Percentiles rank a stretch among this genome's conserved stretches.
These are phyloP conservation scores for Parapsyche elsis DNA, from an alignment of 1,140 invertebrate genomes.

Conservation along the genomic window DNA sequence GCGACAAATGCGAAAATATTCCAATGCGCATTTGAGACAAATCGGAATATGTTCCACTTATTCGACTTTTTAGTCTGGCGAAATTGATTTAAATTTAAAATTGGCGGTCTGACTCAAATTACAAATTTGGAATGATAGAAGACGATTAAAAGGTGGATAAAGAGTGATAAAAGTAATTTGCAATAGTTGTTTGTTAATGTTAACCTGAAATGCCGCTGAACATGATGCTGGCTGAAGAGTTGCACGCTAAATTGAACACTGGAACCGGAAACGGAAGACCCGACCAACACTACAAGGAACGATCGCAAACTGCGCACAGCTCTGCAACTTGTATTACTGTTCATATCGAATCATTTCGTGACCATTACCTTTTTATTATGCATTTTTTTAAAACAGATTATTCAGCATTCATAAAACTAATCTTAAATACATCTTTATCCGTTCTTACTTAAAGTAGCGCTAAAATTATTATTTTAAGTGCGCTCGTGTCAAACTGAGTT, in stretches of 20 bases:
- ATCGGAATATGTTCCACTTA: no score
- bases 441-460: no score
- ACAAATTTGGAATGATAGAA: background rate
- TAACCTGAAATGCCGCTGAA: constrained; percentile 52
- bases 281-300: background rate
- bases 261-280: background rate
- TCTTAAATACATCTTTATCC: no score
- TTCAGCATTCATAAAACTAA: no score
- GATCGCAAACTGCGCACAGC: background rate
- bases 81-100: background rate
- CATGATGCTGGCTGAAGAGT: constrained; percentile 37
- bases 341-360: background rate
- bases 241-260: background rate
- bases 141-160: background rate
- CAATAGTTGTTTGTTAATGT: background rate
- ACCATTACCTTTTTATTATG: background rate
- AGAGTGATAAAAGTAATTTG: background rate
- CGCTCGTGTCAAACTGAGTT: no score
- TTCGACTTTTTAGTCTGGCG: background rate
- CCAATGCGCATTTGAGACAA: no score
- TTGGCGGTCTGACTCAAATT: background rate
- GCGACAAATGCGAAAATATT: background rate
- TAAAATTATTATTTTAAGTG: no score
- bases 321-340: background rate
- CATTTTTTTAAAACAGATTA: no score